Evolutionary conservation across 2,797 vertebrate genomes (phyloP).

Genomic region (Argyrosomus regius): DNA sequence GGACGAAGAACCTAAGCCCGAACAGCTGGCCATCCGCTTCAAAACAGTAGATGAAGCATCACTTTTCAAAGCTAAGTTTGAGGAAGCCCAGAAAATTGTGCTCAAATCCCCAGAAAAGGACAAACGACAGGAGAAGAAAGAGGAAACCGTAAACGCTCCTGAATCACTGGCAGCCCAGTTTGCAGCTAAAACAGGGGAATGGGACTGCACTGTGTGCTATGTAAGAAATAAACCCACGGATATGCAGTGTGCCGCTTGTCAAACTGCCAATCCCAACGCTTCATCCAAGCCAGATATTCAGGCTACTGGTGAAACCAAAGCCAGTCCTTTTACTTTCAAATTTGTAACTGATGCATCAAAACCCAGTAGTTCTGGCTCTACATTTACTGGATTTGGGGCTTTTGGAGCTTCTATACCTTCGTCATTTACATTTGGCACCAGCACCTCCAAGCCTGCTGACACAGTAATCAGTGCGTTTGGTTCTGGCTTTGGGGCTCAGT

Average conservation of each 20-base stretch:
- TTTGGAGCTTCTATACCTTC: constrained; percentile 78
- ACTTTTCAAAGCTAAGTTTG: constrained; percentile 95
- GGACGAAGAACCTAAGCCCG: constrained; percentile 93
- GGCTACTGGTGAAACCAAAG: constrained; percentile 74
- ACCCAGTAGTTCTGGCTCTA: constrained; percentile 54
- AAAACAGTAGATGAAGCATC: constrained; percentile 95
- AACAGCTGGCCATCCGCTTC: constrained; percentile 97
- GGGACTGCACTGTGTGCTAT: constrained; percentile 89
- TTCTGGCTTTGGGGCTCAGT: constrained; percentile 75
- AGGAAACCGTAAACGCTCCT: constrained; percentile 56
- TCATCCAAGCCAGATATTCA: constrained; percentile 67
- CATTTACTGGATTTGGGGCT: constrained; percentile 77
- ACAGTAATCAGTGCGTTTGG: constrained; percentile 51
- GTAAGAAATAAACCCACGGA: constrained; percentile 86
- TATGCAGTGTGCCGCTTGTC: constrained; percentile 86
- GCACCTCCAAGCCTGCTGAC: constrained; percentile 60
- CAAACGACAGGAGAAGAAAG: constrained; percentile 72
- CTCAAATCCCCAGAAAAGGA: constrained; percentile 68
- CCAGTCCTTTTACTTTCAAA: constrained; percentile 80
- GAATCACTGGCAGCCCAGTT: constrained; percentile 82
- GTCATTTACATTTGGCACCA: constrained; percentile 84
- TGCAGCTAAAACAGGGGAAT: constrained; percentile 88
- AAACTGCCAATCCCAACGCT: constrained; percentile 82
- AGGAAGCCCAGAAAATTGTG: constrained; percentile 90
- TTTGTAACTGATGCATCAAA: constrained; percentile 81